These are phyloP conservation scores for Reticulitermes speratus DNA, from an alignment of 1,140 invertebrate genomes.

Conservation along the genomic window DNA sequence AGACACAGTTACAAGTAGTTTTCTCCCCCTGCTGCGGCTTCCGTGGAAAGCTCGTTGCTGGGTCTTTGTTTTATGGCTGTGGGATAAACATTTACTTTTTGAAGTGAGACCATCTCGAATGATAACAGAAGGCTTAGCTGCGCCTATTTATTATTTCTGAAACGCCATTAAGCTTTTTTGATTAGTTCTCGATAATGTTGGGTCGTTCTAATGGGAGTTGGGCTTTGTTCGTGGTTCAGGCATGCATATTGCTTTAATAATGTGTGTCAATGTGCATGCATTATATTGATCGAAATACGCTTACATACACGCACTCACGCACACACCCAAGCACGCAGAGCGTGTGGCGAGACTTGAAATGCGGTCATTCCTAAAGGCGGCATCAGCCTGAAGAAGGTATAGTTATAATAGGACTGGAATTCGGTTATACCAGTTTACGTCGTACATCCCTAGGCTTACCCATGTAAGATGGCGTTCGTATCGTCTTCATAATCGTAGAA, in stretches of 20 bases:
- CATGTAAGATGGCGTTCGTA: too few species aligned
- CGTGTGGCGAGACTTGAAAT: neutral
- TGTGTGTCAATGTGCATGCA: neutral
- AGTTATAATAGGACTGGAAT: neutral
- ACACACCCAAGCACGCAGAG: neutral
- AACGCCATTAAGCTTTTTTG: neutral
- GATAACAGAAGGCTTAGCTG: neutral
- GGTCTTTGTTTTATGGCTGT: neutral
- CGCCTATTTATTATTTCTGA: neutral
- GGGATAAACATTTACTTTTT: neutral
- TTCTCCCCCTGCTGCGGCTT: neutral
- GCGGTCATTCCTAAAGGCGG: neutral
- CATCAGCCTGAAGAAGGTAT: neutral
- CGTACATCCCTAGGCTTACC: too few species aligned
- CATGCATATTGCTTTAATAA: neutral
- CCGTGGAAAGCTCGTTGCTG: neutral
- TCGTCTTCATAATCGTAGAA: too few species aligned
- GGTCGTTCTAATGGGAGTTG: too few species aligned
- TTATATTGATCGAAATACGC: neutral
- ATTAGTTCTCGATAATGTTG: too few species aligned
- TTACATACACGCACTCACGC: too few species aligned
- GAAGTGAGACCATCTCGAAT: neutral
- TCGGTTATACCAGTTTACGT: too few species aligned
- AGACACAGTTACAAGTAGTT: neutral
- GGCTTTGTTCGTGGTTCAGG: too few species aligned